Base-by-base conservation (phyloP, 2,797 vertebrate species). In the Steatocranus sp. region DNA sequence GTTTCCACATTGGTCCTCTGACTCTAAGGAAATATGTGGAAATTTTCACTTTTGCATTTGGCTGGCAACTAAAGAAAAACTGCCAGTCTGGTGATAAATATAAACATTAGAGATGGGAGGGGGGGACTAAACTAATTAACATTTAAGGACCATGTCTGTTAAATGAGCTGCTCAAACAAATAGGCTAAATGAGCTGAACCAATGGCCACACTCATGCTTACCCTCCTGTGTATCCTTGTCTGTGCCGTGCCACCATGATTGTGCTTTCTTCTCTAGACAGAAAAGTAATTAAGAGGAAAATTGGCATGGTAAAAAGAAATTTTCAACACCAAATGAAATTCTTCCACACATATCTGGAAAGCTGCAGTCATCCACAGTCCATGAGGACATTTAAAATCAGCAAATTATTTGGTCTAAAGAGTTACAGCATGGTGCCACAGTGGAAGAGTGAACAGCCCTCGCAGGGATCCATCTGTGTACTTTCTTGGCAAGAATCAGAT, bases 81-180 rank as follows among this genome's bases (percentile, higher is more conserved):
- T 91, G 87, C 80, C 92, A 94, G 86, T 83, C 70, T 86, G 90
- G 93, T 94, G 95, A 93, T 96, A 94, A 95, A 94, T 93, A 92
- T 86, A 86, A 93, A 95, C 85, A 94, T 95, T 93, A 93, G 87
- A 88, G 81, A 91, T 84, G 84, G 89, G 89, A 11, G 32, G 81
- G 86, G 82, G 86, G 90, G 91, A 91, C 89, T 76, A 76, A 89
- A 84, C 86, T 93, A 92, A 94, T 94, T 93, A 93, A 91, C 93
- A 85, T 90, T 79, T 87, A 88, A 93, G 83, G 87, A 90, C 86
- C 74, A 78, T 87, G 87, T 87, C 90, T 94, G 90, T 92, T 91
- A 91, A 95, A 92, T 90, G 84, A 95, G 76, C 84, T 85, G 83
- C 85, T 91, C 86, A 94, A 93, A 94, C 90, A 93, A 92, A 91